Evolutionary conservation across 2,113 vertebrate genomes (phyloP).

Genomic region (Xiphorhynchus elegans): DNA sequence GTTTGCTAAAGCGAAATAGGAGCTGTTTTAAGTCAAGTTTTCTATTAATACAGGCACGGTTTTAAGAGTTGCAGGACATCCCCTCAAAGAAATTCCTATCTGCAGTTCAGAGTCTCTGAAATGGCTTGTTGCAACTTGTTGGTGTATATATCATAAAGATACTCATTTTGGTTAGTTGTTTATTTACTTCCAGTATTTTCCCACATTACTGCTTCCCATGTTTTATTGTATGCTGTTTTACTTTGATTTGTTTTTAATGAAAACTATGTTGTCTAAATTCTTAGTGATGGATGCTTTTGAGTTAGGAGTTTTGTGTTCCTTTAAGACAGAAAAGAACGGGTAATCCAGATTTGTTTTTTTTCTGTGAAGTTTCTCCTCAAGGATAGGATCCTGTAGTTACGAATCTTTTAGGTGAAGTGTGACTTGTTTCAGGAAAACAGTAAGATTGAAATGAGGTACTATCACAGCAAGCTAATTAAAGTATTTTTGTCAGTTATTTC

Average conservation of each 20-base stretch:
- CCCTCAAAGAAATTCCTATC: not conserved
- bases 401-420: not conserved
- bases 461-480: not conserved
- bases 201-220: not conserved
- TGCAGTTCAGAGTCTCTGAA: constrained; percentile 22
- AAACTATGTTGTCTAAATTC: not conserved
- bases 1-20: not conserved
- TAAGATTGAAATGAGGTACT: not conserved
- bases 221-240: not conserved
- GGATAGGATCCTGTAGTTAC: not conserved
- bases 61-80: constrained; percentile 39
- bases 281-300: not conserved
- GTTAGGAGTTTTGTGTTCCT: not conserved
- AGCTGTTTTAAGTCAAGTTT: not conserved
- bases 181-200: not conserved
- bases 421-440: not conserved
- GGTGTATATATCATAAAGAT: constrained; percentile 1
- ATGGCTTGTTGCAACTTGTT: not conserved
- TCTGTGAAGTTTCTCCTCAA: not conserved
- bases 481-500: not conserved
- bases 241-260: not conserved
- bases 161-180: constrained; percentile 39
- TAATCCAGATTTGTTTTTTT: not conserved
- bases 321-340: not conserved
- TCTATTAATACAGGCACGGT: not conserved